Percentiles rank a stretch among this genome's conserved stretches.
Evolutionary conservation across 1,140 invertebrate genomes (phyloP).

Genomic region (Hypothenemus hampei): DNA sequence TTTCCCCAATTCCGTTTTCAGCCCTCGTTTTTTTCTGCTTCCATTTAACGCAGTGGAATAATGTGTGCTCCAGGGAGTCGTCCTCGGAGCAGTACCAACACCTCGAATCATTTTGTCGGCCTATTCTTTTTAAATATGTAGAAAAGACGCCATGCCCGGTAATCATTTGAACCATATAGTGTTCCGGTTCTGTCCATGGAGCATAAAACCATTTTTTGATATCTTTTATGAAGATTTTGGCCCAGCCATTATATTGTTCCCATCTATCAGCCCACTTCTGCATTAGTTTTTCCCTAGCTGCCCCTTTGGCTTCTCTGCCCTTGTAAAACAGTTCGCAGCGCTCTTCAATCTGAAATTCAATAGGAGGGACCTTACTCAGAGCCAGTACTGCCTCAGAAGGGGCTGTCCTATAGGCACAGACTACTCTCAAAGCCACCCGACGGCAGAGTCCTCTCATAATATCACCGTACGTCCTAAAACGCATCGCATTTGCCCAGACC

Average conservation of each 20-base stretch:
- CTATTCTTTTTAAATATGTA: background rate
- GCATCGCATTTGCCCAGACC: background rate
- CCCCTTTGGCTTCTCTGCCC: background rate
- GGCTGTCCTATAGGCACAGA: background rate
- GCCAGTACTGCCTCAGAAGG: background rate
- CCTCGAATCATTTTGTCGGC: background rate
- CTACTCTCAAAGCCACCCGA: background rate
- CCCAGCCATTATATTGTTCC: background rate
- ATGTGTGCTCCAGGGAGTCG: background rate
- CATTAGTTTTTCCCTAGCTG: background rate
- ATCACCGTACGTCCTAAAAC: background rate
- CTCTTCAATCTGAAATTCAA: background rate
- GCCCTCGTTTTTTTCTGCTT: too few species aligned
- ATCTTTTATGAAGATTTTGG: background rate
- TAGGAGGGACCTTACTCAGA: background rate
- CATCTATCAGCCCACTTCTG: background rate
- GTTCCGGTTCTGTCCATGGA: background rate
- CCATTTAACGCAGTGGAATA: too few species aligned
- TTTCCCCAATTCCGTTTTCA: background rate
- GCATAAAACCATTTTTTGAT: background rate
- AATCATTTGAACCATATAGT: background rate
- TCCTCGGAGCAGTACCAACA: background rate
- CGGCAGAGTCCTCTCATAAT: background rate
- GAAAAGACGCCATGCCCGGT: background rate
- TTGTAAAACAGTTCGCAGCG: background rate